Conservation (phyloP, 2,113 vertebrate species). For the Poeciliopsis prolifica region DNA sequence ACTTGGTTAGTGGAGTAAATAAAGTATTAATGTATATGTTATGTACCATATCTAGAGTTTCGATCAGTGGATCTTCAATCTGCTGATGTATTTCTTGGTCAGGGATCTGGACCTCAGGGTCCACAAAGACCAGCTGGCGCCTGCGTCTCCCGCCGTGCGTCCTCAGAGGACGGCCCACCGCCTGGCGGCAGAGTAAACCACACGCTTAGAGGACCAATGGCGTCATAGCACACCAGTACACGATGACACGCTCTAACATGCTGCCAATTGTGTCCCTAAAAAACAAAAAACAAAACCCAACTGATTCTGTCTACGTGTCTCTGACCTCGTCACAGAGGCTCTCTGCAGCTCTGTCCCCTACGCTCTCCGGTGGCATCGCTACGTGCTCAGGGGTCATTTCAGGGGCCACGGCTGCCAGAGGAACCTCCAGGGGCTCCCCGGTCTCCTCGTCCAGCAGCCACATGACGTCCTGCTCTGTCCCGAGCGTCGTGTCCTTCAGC, state of each 20-base stretch:
- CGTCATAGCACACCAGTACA: neutral
- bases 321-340: constrained; percentile 42
- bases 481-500: constrained; percentile 52
- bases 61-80: constrained; percentile 58
- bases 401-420: constrained; percentile 37
- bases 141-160: constrained; percentile 40
- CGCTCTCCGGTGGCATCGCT: constrained; percentile 42
- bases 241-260: neutral
- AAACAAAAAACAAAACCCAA: neutral
- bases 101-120: constrained; percentile 81
- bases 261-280: neutral
- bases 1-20: too few relatives aligned
- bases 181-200: constrained; percentile 21
- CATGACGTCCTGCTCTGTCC: constrained; percentile 43
- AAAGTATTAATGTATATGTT: neutral
- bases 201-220: neutral
- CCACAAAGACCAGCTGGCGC: constrained; percentile 78
- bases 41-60: constrained; percentile 78
- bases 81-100: constrained; percentile 75
- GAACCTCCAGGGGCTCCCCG: constrained; percentile 29
- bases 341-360: neutral
- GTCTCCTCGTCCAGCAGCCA: constrained; percentile 49
- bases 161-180: constrained; percentile 15
- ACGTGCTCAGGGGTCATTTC: constrained; percentile 63
- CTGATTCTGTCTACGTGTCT: neutral